phyloP scores from a whole-genome alignment of 2,797 vertebrate genomes.

The Sebastes cheni region DNA sequence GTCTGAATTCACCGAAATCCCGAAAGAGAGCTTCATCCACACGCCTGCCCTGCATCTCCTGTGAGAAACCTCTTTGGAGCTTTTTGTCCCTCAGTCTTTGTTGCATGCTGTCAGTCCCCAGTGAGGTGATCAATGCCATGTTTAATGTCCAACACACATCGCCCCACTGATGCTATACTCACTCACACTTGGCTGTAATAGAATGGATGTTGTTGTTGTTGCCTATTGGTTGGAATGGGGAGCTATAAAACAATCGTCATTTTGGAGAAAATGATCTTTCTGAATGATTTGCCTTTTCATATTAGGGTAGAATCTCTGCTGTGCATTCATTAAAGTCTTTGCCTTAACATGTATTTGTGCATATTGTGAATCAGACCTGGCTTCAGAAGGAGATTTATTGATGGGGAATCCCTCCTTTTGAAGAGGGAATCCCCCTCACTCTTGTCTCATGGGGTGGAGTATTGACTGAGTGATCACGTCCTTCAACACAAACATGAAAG shows the following conservation, averaged over 20 bases:
- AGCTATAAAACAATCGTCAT: neutral
- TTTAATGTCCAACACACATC: constrained; percentile 48
- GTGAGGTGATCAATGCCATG: constrained; percentile 66
- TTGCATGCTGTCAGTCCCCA: constrained; percentile 50
- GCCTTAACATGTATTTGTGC: neutral
- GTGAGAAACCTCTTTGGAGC: constrained; percentile 85
- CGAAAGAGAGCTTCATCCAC: constrained; percentile 97
- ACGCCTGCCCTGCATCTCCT: constrained; percentile 97
- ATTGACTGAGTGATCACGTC: constrained; percentile 26
- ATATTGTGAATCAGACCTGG: neutral
- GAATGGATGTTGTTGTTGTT: neutral
- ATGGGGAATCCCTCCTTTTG: constrained; percentile 50
- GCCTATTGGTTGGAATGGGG: neutral
- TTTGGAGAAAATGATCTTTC: neutral
- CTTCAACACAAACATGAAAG: constrained; percentile 29
- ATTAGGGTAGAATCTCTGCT: neutral
- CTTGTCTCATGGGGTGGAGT: constrained; percentile 23
- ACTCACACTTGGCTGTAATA: neutral
- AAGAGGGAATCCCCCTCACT: constrained; percentile 54
- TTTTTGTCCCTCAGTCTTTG: constrained; percentile 47
- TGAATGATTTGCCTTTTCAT: neutral
- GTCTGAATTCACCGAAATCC: constrained; percentile 97
- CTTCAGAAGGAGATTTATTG: constrained; percentile 11
- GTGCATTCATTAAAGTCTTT: neutral
- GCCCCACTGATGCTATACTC: neutral